Evolutionary conservation across 2,888 invertebrate species (phyloP).

Genomic region (Oligia latruncula): DNA sequence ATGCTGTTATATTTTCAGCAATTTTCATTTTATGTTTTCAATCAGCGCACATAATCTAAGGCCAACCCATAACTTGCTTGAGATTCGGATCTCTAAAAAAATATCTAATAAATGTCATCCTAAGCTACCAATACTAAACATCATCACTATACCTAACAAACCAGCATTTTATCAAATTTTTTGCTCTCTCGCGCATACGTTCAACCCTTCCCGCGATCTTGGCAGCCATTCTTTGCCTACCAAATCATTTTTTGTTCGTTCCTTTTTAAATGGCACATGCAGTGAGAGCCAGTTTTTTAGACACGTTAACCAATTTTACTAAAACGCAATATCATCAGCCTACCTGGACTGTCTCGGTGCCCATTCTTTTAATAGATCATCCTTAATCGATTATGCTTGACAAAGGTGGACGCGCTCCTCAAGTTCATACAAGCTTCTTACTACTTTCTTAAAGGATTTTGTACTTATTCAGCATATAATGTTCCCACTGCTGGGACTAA

Average conservation of each 20-base stretch:
- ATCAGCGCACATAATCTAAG: background rate
- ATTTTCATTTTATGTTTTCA: background rate
- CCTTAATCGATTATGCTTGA: slow-evolving; percentile 85
- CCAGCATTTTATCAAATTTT: slow-evolving; percentile 82
- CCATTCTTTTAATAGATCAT: slow-evolving; percentile 86
- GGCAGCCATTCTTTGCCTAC: slow-evolving; percentile 87
- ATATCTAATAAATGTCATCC: too few species aligned
- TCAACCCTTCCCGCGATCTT: slow-evolving; percentile 87
- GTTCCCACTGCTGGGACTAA: background rate
- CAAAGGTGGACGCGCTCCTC: slow-evolving; percentile 63
- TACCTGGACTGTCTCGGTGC: slow-evolving; percentile 84
- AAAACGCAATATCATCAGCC: slow-evolving; percentile 88
- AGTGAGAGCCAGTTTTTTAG: slow-evolving; percentile 85
- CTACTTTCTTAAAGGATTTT: slow-evolving; percentile 45
- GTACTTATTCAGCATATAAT: background rate
- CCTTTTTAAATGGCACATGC: slow-evolving; percentile 90
- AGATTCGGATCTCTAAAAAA: too few species aligned
- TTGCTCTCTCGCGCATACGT: slow-evolving; percentile 82
- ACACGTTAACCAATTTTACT: slow-evolving; percentile 78
- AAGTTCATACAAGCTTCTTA: slow-evolving; percentile 39
- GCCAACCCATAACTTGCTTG: background rate
- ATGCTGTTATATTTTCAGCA: background rate
- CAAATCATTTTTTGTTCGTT: slow-evolving; percentile 83
- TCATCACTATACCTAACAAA: slow-evolving; percentile 72
- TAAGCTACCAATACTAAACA: slow-evolving; percentile 66